phyloP scores from a whole-genome alignment of 2,888 invertebrate genomes.

The Palloptera scutellata region DNA sequence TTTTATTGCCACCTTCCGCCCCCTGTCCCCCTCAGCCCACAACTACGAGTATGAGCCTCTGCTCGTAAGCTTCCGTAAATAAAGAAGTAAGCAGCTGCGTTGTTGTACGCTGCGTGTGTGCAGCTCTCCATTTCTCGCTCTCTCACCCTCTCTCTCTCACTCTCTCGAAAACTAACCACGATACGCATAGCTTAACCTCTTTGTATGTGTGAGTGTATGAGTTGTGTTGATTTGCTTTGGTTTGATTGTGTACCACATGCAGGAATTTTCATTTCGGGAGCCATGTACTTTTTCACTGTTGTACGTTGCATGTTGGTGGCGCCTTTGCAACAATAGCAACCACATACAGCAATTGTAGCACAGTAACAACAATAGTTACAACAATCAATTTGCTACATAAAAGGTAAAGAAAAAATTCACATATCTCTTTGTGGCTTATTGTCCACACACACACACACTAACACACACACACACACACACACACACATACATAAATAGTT shows the following conservation, averaged over 20 bases:
- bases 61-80: neutral
- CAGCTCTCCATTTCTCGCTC: neutral
- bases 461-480: neutral
- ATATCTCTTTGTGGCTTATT: constrained; percentile 16
- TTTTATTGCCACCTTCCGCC: too few species aligned
- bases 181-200: neutral
- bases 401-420: constrained; percentile 50
- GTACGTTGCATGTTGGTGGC: constrained; percentile 28
- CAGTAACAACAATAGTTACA: constrained; percentile 35
- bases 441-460: constrained; percentile 7
- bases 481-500: neutral
- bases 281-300: neutral
- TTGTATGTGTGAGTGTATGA: neutral
- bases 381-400: constrained; percentile 60
- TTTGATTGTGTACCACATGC: constrained; percentile 17
- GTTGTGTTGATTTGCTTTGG: constrained; percentile 2
- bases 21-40: too few species aligned
- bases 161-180: neutral
- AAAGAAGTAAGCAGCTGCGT: neutral
- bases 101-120: neutral
- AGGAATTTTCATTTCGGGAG: constrained; percentile 1
- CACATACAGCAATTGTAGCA: constrained; percentile 36
- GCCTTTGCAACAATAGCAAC: constrained; percentile 40
- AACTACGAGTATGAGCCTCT: too few species aligned
- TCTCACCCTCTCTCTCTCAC: neutral